Evolutionary conservation across 2,113 vertebrate species (phyloP), one percentile per base, ranked within the genome.

Genomic region (Seriola rivoliana): DNA sequence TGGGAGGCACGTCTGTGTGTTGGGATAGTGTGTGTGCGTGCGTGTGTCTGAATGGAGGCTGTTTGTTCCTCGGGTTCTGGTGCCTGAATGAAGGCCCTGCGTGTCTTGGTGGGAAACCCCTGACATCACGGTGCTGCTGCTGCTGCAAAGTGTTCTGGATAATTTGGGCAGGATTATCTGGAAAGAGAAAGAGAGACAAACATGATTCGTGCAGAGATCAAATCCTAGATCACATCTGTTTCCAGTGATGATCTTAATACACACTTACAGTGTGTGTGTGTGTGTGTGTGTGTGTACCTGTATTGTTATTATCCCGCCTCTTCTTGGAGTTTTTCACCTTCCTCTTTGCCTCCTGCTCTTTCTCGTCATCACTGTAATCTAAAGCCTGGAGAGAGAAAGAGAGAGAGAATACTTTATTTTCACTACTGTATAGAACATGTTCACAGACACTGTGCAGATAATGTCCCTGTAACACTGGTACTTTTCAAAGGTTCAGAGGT

Each of bases 331-430:
- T 95, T 74, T 93, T 84, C n/a, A 93, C 93, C 77, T 96, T 97
- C 80, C 94, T 96, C 81, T 97, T 99, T 32, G 97, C 96, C 65
- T 95, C 88, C 70, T 94, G 96, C 71, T 99, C 98, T 70, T 96
- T 91, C 86, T 99, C 98, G 87, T 99, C 98, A 90, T 99, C 98
- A 89, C 98, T 99, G 75, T 95, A 99, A 88, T 99, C 98, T 88
- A 99, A 94, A 68, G 93, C 96, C 98, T 99, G 52, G 13, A 23
- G 25, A 80, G 13, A 32, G 32, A 11, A n/a, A 38, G 14, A 36
- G 1, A 57, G n/a, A 23, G 29, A 29, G 29, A 29, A 2, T 29
- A 2, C 29, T 29, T 29, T 29, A 29, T 29, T 29, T 29, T 29
- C 29, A 29, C 29, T 29, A 29, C 29, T 29, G 29, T 29, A 29